These are phyloP conservation scores for Philereme vetulata DNA, from an alignment of 2,888 invertebrate genomes.

Conservation along the genomic window DNA sequence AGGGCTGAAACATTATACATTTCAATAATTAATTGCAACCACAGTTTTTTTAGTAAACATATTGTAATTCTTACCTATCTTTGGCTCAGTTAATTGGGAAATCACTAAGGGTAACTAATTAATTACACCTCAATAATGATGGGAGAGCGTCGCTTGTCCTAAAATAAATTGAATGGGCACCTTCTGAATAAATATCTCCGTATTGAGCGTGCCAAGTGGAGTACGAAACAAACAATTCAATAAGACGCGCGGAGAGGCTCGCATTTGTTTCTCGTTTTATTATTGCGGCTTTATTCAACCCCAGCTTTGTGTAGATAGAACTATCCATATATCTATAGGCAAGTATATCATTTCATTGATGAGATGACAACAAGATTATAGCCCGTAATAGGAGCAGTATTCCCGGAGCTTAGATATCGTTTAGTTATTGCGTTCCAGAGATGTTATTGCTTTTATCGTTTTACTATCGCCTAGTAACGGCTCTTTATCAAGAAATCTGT, in stretches of 20 bases:
- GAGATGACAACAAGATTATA: constrained; percentile 30
- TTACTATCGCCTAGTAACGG: constrained; percentile 32
- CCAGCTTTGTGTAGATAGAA: constrained; percentile 14
- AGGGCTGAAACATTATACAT: too few species aligned
- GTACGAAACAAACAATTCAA: constrained; percentile 52
- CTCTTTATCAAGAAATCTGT: constrained; percentile 9
- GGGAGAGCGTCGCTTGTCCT: constrained; percentile 37
- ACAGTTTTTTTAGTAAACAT: not conserved
- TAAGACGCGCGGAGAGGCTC: constrained; percentile 32
- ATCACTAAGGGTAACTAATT: constrained; percentile 34
- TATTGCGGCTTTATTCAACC: constrained; percentile 39
- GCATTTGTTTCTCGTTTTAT: constrained; percentile 45
- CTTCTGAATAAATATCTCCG: constrained; percentile 39
- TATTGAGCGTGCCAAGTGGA: constrained; percentile 44
- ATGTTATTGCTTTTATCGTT: constrained; percentile 25
- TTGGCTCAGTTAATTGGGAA: constrained; percentile 21
- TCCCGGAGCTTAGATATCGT: constrained; percentile 20
- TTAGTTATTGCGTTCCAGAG: constrained; percentile 21
- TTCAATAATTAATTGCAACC: too few species aligned
- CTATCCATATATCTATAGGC: constrained; percentile 5
- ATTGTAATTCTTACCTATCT: not conserved
- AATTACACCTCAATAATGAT: constrained; percentile 36
- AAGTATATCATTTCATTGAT: constrained; percentile 13
- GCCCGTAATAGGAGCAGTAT: constrained; percentile 11
- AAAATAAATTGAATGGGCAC: constrained; percentile 43